Evolutionary conservation across 2,797 vertebrate genomes (phyloP).

Genomic region (Spinus olivaceus): DNA sequence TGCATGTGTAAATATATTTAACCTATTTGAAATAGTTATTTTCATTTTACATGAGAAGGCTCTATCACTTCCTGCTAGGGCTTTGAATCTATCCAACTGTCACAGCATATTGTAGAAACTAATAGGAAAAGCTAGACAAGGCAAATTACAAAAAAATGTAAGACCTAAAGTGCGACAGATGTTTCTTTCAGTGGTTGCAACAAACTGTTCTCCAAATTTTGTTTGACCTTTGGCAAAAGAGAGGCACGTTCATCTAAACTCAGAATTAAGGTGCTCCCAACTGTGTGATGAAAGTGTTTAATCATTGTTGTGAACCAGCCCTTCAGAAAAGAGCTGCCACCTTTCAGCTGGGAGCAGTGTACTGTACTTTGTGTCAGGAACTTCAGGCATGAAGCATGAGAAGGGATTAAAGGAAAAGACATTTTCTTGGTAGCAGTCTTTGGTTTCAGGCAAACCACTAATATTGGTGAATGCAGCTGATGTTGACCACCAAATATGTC

Average conservation of each 20-base stretch:
- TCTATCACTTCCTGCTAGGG: not conserved
- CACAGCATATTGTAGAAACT: not conserved
- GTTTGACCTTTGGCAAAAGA: not conserved
- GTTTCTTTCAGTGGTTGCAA: not conserved
- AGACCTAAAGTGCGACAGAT: not conserved
- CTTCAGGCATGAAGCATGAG: not conserved
- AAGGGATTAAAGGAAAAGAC: not conserved
- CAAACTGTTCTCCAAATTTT: not conserved
- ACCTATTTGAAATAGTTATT: not conserved
- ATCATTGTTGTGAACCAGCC: not conserved
- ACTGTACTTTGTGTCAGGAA: not conserved
- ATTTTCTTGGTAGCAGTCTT: not conserved
- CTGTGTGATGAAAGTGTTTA: not conserved
- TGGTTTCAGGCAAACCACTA: not conserved
- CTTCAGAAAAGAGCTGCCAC: not conserved
- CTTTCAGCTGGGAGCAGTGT: not conserved
- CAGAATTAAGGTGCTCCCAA: not conserved
- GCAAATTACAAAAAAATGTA: not conserved
- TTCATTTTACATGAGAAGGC: not conserved
- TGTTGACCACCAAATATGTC: not conserved
- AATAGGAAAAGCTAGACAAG: not conserved
- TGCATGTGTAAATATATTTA: slow-evolving; percentile 15
- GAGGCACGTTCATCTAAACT: not conserved
- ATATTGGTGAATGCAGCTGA: not conserved
- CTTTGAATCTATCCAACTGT: not conserved